Evolutionary conservation across 2,888 invertebrate genomes (phyloP).

Genomic region (Phyllotreta striolata): DNA sequence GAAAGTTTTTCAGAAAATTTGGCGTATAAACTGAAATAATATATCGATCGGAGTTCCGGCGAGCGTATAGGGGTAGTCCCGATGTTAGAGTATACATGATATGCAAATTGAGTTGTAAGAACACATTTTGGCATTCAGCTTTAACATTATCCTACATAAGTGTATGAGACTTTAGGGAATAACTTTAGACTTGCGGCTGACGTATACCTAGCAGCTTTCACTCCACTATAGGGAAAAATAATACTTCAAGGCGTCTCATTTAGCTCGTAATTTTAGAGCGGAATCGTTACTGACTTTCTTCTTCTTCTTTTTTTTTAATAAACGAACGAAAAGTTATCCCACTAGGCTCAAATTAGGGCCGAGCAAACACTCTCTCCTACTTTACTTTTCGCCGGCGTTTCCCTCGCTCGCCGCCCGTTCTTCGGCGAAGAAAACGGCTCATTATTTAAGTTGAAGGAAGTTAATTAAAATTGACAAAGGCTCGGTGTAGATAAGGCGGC

Average conservation of each 20-base stretch:
- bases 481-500: constrained; percentile 33
- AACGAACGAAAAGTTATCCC: not conserved
- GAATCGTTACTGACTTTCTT: too few relatives aligned
- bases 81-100: constrained; percentile 35
- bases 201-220: constrained; percentile 15
- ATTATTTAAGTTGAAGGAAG: constrained; percentile 36
- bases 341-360: constrained; percentile 11
- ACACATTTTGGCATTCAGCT: constrained; percentile 37
- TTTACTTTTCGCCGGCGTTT: not conserved
- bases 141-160: constrained; percentile 39
- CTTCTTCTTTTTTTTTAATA: constrained; percentile 4
- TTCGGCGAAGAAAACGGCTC: constrained; percentile 31
- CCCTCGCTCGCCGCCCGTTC: constrained; percentile 13
- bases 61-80: not conserved
- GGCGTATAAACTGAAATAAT: constrained; percentile 1
- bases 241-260: too few relatives aligned
- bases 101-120: constrained; percentile 39
- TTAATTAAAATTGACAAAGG: constrained; percentile 41
- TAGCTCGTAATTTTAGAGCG: too few relatives aligned
- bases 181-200: constrained; percentile 30
- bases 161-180: constrained; percentile 37
- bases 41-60: not conserved
- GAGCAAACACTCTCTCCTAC: not conserved
- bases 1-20: too few relatives aligned
- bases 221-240: constrained; percentile 17